phyloP scores from a whole-genome alignment of 2,888 invertebrate species.

The Dioctria rufipes region DNA sequence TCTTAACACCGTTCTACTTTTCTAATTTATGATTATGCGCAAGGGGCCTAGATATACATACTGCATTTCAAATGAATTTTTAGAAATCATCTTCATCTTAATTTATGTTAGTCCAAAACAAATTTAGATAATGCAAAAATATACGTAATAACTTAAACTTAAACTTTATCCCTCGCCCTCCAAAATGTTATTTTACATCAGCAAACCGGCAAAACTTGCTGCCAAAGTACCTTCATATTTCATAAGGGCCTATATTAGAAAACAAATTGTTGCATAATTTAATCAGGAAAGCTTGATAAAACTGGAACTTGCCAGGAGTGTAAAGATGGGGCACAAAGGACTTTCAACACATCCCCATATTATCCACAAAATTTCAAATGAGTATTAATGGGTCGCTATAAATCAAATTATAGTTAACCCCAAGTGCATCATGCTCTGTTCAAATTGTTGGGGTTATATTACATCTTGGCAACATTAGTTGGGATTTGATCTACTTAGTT shows the following conservation, averaged over 20 bases:
- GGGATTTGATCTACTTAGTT: not conserved
- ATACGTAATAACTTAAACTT: too few species aligned
- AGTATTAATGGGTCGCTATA: conserved; percentile 21
- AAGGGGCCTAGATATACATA: too few species aligned
- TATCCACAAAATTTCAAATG: conserved; percentile 28
- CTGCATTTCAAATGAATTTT: too few species aligned
- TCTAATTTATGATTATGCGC: too few species aligned
- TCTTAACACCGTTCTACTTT: too few species aligned
- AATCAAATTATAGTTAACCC: conserved; percentile 44
- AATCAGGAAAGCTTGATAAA: conserved; percentile 11
- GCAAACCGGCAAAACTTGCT: not conserved
- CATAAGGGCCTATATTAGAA: conserved; percentile 1
- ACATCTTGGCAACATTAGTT: conserved; percentile 7
- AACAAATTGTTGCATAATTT: conserved; percentile 34
- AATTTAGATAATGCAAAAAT: too few species aligned
- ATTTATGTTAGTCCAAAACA: too few species aligned
- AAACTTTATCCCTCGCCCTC: not conserved
- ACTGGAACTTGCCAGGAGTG: not conserved
- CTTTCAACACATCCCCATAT: not conserved
- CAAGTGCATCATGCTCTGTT: conserved; percentile 21
- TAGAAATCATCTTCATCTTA: too few species aligned
- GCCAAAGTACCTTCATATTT: conserved; percentile 15
- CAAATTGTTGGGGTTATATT: not conserved
- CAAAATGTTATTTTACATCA: not conserved
- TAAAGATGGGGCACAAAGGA: conserved; percentile 1